Evolutionary conservation across 2,113 vertebrate species (phyloP).

Genomic region (Grus americana): DNA sequence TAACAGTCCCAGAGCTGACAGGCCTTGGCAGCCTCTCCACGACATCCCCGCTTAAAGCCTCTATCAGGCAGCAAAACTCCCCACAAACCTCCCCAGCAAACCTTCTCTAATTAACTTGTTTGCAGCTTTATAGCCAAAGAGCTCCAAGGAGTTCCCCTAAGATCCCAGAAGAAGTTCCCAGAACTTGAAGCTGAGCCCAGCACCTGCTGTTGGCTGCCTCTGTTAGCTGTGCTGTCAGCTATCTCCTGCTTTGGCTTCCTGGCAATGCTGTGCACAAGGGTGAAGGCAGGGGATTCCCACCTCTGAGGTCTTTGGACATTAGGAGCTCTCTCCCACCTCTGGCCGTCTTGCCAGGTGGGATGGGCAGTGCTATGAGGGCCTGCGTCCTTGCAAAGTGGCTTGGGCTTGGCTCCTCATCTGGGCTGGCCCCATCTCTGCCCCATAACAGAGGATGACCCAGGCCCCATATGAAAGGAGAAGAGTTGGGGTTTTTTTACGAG

Average conservation of each 20-base stretch:
- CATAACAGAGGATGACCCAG: background rate
- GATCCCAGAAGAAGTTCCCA: background rate
- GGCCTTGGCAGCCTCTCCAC: background rate
- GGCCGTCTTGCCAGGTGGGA: background rate
- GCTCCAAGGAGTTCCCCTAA: background rate
- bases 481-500: rapidly evolving
- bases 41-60: background rate
- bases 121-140: background rate
- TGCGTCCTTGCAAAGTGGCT: background rate
- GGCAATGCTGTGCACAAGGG: background rate
- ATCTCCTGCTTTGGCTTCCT: background rate
- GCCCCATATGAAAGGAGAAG: background rate
- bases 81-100: background rate
- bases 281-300: background rate
- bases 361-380: background rate
- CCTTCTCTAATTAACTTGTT: background rate
- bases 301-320: background rate
- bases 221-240: background rate
- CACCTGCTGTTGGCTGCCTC: background rate
- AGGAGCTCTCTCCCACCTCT: background rate
- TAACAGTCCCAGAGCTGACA: background rate
- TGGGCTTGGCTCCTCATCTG: background rate
- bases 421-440: background rate
- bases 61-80: background rate
- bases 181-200: background rate